These are phyloP conservation scores for Theocolax elegans DNA, from an alignment of 1,140 invertebrate genomes.

Conservation along the genomic window DNA sequence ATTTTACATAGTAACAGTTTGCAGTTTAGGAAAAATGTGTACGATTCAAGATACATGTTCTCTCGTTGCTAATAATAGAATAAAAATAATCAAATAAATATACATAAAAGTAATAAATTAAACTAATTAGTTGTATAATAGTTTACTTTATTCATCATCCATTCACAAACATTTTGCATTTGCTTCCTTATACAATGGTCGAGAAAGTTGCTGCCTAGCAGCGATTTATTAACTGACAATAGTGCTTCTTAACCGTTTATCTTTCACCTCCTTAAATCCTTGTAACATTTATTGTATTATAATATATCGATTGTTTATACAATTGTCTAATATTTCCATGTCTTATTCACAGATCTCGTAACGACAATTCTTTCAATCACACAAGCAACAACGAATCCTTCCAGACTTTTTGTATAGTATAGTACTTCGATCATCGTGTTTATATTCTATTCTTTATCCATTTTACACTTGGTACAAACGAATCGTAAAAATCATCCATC, in stretches of 20 bases:
- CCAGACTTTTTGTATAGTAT: no score
- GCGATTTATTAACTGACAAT: conserved; percentile 56
- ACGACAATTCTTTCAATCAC: background rate
- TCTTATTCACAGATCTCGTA: conserved; percentile 34
- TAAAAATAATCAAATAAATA: background rate
- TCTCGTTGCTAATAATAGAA: no score
- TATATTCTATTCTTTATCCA: no score
- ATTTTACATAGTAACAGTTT: no score
- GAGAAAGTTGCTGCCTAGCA: conserved; percentile 43
- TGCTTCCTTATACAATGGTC: conserved; percentile 50
- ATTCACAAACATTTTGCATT: conserved; percentile 55
- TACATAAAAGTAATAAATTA: background rate
- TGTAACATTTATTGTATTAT: conserved; percentile 60
- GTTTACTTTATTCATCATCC: conserved; percentile 59
- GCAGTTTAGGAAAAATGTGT: no score
- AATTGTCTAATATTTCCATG: conserved; percentile 45
- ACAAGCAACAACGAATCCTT: conserved; percentile 18
- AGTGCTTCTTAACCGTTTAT: conserved; percentile 54
- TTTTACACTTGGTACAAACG: no score
- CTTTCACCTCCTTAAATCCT: conserved; percentile 57
- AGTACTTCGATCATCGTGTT: no score
- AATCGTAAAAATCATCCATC: no score
- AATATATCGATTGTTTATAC: conserved; percentile 53
- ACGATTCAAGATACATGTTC: no score
- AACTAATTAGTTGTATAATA: conserved; percentile 36